Conservation (phyloP, 2,797 vertebrate species). For the Crypturellus tataupa region DNA sequence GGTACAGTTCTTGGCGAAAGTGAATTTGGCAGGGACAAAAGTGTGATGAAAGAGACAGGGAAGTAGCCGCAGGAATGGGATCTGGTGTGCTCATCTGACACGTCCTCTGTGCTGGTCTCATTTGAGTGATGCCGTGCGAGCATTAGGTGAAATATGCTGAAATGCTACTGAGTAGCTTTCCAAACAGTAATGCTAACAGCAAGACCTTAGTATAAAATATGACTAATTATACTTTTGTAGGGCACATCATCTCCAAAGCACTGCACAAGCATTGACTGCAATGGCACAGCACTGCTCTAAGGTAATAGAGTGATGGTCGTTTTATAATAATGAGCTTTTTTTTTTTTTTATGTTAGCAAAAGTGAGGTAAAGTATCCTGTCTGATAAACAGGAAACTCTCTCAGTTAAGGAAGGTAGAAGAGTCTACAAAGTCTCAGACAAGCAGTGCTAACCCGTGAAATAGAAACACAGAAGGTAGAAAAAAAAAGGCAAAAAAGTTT, state of each 20-base stretch:
- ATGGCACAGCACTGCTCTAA: accelerated
- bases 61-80: not conserved
- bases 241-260: not conserved
- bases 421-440: not conserved
- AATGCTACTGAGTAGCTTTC: not conserved
- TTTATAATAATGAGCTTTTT: not conserved
- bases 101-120: not conserved
- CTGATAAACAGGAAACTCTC: not conserved
- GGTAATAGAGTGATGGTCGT: not conserved
- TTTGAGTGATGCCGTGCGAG: not conserved
- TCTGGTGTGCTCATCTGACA: accelerated
- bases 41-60: accelerated
- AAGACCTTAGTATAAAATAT: not conserved
- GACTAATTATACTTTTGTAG: not conserved
- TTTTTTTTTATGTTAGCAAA: not conserved
- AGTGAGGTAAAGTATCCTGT: not conserved
- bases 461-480: conserved; percentile 7
- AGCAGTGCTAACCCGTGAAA: not conserved
- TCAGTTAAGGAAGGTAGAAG: not conserved
- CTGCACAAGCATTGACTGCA: not conserved
- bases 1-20: not conserved
- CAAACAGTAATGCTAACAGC: accelerated
- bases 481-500: not conserved
- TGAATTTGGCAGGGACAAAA: not conserved
- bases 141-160: accelerated